These are phyloP conservation scores for Pocota personata DNA, from an alignment of 2,888 invertebrate species.

Conservation along the genomic window DNA sequence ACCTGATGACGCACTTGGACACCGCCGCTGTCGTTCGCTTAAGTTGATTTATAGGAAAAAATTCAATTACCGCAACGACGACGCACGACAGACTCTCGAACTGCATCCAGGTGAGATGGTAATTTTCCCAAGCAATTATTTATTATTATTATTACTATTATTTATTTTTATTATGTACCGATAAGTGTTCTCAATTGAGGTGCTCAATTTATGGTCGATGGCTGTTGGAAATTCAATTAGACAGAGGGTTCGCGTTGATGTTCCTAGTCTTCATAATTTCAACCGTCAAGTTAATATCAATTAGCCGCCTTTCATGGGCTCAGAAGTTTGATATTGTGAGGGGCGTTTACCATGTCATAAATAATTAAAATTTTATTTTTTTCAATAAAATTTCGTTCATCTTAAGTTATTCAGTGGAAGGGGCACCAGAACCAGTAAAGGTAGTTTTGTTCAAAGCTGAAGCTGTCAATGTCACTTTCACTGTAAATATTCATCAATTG, in stretches of 20 bases:
- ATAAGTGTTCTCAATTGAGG: constrained; percentile 52
- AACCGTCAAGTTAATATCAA: constrained; percentile 38
- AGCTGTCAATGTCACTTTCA: constrained; percentile 31
- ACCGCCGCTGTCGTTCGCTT: background rate
- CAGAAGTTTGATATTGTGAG: background rate
- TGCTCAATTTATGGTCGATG: constrained; percentile 39
- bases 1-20: constrained; percentile 50
- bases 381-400: background rate
- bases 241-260: constrained; percentile 21
- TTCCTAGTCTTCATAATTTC: constrained; percentile 17
- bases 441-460: background rate
- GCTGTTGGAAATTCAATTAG: constrained; percentile 46
- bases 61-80: constrained; percentile 39
- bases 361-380: background rate
- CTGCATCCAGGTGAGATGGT: constrained; percentile 43
- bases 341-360: constrained; percentile 8
- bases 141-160: too few relatives aligned
- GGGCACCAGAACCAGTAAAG: background rate
- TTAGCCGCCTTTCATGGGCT: constrained; percentile 11
- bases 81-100: background rate
- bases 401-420: background rate
- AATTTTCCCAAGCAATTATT: constrained; percentile 17
- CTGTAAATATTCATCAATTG: background rate
- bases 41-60: constrained; percentile 51
- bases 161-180: constrained; percentile 14